Evolutionary conservation across 2,888 invertebrate species (phyloP), one percentile per base, ranked within the genome.

Genomic region (Scrobipalpa costella): DNA sequence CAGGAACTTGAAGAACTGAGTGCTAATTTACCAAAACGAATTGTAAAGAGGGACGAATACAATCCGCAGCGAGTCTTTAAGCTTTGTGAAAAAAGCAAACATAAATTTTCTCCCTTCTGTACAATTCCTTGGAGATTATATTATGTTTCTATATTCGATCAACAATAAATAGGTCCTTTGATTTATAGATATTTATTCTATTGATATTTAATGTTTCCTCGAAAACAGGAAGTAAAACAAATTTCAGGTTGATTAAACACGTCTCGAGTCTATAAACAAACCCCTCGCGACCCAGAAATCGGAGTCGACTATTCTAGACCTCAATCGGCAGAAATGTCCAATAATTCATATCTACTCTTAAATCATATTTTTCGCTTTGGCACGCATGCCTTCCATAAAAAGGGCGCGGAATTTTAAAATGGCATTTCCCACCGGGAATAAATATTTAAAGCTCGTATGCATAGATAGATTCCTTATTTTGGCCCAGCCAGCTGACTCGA

Each of bases 401-500:
- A 49, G 17, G 33, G 49, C 3, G 15, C 11, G n/a, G 21, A n/a
- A 27, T 27, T 44, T 55, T 47, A 6, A 60, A 60, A 47, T 44
- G 33, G n/a, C 44, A 44, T 60, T 47, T 47, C 47, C 60, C n/a
- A 36, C 8, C 17, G 15, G 15, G 11, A 44, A 49, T 50, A 34
- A 50, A 61, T 61, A 61, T 27, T 61, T 61, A 17, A 21, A 67
- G 63, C 68, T 67, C 66, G 66, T 66, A 69, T 71, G 76, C 74
- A 74, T 73, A 78, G 75, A 79, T 78, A 55, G 34, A 71, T 76
- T 83, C 81, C 57, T 83, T 83, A 83, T 84, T 83, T 83, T 73
- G 80, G 74, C 76, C 74, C 80, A 80, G 78, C 71, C 72, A 73
- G 79, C 79, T 82, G 78, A 78, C 78, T 78, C 80, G 79, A 80